phyloP scores from a whole-genome alignment of 2,113 vertebrate species.

The Gavia stellata region DNA sequence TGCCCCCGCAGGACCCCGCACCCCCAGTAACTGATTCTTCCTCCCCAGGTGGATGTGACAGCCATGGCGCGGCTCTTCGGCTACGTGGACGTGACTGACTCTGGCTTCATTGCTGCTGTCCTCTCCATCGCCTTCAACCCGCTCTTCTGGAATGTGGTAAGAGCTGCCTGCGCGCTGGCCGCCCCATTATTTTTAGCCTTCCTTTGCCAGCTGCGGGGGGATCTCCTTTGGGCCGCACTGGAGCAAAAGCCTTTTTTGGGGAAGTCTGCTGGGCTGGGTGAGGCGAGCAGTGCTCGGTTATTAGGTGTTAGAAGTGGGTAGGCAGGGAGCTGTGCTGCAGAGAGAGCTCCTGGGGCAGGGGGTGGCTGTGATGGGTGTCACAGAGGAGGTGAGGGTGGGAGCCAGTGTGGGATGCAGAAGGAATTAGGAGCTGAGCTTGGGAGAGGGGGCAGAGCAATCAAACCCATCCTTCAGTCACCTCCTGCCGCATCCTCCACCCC shows the following conservation, averaged over 20 bases:
- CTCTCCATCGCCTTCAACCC: constrained; percentile 73
- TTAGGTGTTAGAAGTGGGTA: background rate
- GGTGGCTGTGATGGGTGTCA: background rate
- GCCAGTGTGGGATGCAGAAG: accelerated
- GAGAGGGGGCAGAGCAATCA: background rate
- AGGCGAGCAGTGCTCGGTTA: accelerated
- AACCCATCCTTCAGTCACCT: background rate
- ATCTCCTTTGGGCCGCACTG: background rate
- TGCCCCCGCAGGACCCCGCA: background rate
- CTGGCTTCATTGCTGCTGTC: constrained; percentile 54
- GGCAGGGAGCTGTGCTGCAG: background rate
- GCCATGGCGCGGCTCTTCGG: constrained; percentile 65
- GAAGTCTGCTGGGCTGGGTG: background rate
- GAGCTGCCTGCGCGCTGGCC: background rate
- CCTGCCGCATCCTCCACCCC: background rate
- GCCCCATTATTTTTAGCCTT: background rate
- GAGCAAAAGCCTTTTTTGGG: background rate
- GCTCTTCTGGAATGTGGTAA: constrained; percentile 79
- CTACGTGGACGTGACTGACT: constrained; percentile 64
- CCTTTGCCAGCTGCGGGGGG: background rate
- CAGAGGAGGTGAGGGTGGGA: background rate
- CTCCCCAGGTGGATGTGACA: constrained; percentile 38
- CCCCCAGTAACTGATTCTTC: background rate
- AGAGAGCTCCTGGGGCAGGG: background rate
- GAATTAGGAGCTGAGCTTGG: background rate